A percentile compares a stretch with the other conserved stretches of the same genome.
phyloP scores from a whole-genome alignment of 1,140 invertebrate species.

The Bombus waltoni region DNA sequence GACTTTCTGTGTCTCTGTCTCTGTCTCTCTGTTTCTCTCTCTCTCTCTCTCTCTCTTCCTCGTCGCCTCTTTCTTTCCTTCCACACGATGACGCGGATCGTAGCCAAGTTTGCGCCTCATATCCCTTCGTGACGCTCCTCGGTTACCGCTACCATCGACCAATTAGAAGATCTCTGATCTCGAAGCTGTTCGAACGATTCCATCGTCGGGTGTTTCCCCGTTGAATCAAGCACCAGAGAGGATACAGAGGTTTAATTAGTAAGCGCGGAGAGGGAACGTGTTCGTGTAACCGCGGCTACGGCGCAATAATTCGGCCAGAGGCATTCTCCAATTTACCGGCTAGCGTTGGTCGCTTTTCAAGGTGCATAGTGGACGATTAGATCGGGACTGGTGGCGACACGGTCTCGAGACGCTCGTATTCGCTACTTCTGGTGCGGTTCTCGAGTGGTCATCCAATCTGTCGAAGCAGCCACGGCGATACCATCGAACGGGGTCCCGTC shows the following conservation, averaged over 20 bases:
- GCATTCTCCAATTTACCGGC: conserved; percentile 30
- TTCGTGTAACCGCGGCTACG: neutral
- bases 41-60: neutral
- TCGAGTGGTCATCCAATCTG: conserved; percentile 35
- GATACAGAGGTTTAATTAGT: neutral
- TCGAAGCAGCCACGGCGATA: conserved; percentile 37
- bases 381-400: conserved; percentile 19
- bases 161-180: conserved; percentile 56
- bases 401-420: neutral
- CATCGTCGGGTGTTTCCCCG: neutral
- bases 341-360: conserved; percentile 36
- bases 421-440: neutral
- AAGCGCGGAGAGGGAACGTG: too few relatives aligned
- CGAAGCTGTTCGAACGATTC: neutral
- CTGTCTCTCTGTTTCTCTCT: neutral
- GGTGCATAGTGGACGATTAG: conserved; percentile 29
- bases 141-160: conserved; percentile 38
- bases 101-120: conserved; percentile 16
- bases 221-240: neutral
- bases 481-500: conserved; percentile 44
- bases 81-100: conserved; percentile 2
- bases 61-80: conserved; percentile 16
- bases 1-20: neutral
- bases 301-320: neutral
- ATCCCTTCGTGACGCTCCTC: too few relatives aligned